Base-by-base conservation (phyloP, 1,140 invertebrate genomes). In the Zaprionus africanus region DNA sequence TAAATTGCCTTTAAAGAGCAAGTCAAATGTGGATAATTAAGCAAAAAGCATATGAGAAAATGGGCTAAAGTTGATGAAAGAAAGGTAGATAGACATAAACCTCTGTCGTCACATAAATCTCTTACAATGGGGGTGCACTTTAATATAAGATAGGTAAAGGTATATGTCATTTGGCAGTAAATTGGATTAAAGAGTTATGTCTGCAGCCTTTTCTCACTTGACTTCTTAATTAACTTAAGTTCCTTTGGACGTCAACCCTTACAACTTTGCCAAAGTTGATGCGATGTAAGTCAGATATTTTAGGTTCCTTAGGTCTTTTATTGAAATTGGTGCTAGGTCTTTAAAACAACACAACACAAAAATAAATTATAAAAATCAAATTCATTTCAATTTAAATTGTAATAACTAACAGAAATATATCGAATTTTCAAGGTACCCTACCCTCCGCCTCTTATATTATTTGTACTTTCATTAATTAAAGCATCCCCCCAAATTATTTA, bases 1-100 rank as follows among this genome's bases (percentile, higher is more conserved):
- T 64, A 63, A 54, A 59, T 41, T 76, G 46, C 64, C 28, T 49
- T 69, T 41, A 28, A 36, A 68, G 65, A n/a, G 11, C 60, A 51
- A 68, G 17, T 58, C 56, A 17, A 63, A 43, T 28, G 31, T 5
- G 15, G 31, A 71, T 36, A 71, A 65, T 62, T 79, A 61, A 61
- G 57, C 24, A 41, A 5, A 15, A 36, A 28, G 43, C 0, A 68
- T 49, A 43, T 36, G 24, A 26, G 51, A 59, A 34, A 59, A n/a
- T 15, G 26, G 17, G 12, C 17, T 4, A 7, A 56, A 13, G 13
- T 15, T 36, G 53, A 63, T 71, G 51, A 41, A n/a, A 63, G 36
- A 6, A 24, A 12, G 5, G 26, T 22, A 22, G 34, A 41, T 41
- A 41, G 2, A 24, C 9, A 34, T 11, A 22, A 24, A 9, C 36